Conservation (phyloP, 2,797 vertebrate genomes). For the Spea hammondii region DNA sequence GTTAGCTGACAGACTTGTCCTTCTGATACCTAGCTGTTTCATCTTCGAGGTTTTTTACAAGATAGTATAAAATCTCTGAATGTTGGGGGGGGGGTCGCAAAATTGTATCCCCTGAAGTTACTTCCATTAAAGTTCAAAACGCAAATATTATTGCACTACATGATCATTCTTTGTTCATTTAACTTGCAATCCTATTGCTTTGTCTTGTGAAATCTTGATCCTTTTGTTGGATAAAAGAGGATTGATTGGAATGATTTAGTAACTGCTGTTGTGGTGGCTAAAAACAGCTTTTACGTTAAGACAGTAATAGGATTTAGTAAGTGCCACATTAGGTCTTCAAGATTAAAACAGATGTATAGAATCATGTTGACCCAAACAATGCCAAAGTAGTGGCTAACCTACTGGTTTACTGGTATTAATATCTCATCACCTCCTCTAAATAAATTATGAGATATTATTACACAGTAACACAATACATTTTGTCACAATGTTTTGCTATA, state of each 20-base stretch:
- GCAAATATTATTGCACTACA: background rate
- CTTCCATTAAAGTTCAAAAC: background rate
- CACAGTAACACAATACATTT: too few species aligned
- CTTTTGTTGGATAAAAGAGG: constrained; percentile 54
- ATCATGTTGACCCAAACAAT: background rate
- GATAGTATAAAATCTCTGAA: background rate
- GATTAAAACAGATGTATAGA: background rate
- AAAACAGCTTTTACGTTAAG: constrained; percentile 55
- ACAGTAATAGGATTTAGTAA: constrained; percentile 62
- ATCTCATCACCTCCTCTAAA: too few species aligned
- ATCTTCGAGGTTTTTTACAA: constrained; percentile 45
- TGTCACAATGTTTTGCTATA: too few species aligned
- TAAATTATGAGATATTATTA: too few species aligned
- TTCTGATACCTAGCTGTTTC: constrained; percentile 66
- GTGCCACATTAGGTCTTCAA: constrained; percentile 28
- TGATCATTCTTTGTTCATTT: background rate
- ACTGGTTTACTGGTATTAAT: too few species aligned
- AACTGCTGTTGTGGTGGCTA: background rate
- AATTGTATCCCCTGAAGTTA: background rate
- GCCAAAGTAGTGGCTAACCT: background rate
- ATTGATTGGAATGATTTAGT: constrained; percentile 48
- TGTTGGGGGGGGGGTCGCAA: background rate
- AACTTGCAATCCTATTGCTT: background rate
- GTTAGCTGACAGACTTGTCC: constrained; percentile 75
- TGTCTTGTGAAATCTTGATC: constrained; percentile 16